Evolutionary conservation across 2,797 vertebrate genomes (phyloP).

Genomic region (Chelon labrosus): DNA sequence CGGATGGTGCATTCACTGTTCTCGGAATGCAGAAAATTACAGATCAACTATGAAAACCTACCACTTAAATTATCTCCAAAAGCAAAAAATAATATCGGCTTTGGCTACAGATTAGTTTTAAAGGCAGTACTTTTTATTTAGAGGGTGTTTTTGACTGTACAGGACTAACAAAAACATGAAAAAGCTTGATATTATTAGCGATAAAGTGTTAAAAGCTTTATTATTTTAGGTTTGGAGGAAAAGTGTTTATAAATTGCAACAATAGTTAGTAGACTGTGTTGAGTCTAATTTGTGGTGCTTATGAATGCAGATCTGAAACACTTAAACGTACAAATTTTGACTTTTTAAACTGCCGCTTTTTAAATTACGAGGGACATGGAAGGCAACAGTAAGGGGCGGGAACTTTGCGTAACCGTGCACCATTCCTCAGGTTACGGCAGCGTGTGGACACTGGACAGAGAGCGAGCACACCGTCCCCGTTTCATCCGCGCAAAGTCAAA

Average conservation of each 20-base stretch:
- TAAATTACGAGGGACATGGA: background rate
- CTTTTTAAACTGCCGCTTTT: fast-evolving
- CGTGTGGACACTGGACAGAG: background rate
- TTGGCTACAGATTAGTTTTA: too few species aligned
- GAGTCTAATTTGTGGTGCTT: background rate
- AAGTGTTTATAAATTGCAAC: too few species aligned
- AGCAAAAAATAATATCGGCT: too few species aligned
- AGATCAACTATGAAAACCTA: too few species aligned
- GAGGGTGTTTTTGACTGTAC: background rate
- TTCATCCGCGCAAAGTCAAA: background rate
- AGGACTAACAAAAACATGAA: background rate
- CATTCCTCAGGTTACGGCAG: background rate
- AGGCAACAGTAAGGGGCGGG: constrained; percentile 54
- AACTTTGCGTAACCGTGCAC: constrained; percentile 16
- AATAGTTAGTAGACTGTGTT: too few species aligned
- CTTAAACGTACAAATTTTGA: fast-evolving
- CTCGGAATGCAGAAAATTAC: fast-evolving
- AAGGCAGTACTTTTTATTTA: background rate
- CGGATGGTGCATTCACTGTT: background rate
- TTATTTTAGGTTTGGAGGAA: too few species aligned
- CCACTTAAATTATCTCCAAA: too few species aligned
- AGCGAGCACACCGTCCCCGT: background rate
- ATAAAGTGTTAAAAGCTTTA: too few species aligned
- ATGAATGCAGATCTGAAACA: background rate
- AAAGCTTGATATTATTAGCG: too few species aligned